These are phyloP conservation scores for Zapornia atra DNA, from an alignment of 2,113 vertebrate genomes.

Conservation along the genomic window DNA sequence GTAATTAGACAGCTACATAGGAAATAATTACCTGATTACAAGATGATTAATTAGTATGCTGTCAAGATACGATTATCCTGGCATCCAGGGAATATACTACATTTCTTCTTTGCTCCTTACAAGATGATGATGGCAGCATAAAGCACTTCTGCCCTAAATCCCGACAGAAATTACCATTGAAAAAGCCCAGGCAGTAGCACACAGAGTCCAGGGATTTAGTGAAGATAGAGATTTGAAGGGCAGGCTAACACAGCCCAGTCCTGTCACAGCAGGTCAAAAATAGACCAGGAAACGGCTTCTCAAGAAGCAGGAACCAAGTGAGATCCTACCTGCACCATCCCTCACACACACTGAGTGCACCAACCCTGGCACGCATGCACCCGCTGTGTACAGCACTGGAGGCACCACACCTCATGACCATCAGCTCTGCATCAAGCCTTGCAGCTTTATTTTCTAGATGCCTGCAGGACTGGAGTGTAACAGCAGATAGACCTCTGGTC, in stretches of 20 bases:
- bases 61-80: conserved; percentile 18
- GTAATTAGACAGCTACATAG: conserved; percentile 47
- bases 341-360: not conserved
- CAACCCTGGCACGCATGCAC: not conserved
- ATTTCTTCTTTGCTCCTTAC: conserved; percentile 19
- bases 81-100: conserved; percentile 6
- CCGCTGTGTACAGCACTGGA: not conserved
- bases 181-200: not conserved
- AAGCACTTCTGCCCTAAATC: conserved; percentile 18
- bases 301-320: not conserved
- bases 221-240: not conserved
- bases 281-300: not conserved
- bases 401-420: not conserved
- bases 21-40: conserved; percentile 41
- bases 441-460: not conserved
- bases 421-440: not conserved
- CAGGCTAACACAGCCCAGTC: not conserved
- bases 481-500: not conserved
- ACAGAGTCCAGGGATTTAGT: not conserved
- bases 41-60: conserved; percentile 49
- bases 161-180: not conserved
- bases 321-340: not conserved
- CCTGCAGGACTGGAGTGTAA: not conserved
- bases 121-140: not conserved
- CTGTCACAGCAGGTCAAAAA: not conserved